Conservation (phyloP, 2,113 vertebrate genomes). For the Elachura formosa region DNA sequence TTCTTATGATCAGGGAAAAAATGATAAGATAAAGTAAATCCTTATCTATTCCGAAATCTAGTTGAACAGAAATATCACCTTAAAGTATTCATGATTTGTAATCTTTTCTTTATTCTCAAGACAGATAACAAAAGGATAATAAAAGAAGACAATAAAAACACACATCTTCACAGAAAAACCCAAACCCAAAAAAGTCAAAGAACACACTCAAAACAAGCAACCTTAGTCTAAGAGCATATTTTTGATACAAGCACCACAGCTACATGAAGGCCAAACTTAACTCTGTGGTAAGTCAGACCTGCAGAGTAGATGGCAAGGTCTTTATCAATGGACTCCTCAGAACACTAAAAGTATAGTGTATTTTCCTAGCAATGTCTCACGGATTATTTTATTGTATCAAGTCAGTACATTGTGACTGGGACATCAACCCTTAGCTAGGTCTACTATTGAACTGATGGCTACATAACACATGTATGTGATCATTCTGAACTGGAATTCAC, state of each 20-base stretch:
- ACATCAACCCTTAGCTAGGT: neutral
- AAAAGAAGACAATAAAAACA: neutral
- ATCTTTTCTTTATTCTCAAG: neutral
- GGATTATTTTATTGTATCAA: neutral
- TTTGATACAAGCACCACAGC: neutral
- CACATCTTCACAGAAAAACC: fast-evolving
- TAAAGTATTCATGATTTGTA: neutral
- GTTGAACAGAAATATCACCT: neutral
- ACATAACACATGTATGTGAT: neutral
- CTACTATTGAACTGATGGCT: neutral
- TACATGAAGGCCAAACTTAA: neutral
- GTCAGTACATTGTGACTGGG: neutral
- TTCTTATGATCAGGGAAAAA: neutral
- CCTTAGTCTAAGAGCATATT: neutral
- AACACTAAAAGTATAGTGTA: neutral
- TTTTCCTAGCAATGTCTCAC: neutral
- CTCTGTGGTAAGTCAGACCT: neutral
- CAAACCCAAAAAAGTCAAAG: neutral
- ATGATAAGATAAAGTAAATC: neutral
- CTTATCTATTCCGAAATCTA: neutral
- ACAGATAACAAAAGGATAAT: neutral
- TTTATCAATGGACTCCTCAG: neutral
- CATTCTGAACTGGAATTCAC: neutral
- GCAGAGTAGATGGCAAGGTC: neutral
- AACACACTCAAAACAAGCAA: neutral